Base-by-base conservation (phyloP, 2,113 vertebrate species). In the Platanista minor region DNA sequence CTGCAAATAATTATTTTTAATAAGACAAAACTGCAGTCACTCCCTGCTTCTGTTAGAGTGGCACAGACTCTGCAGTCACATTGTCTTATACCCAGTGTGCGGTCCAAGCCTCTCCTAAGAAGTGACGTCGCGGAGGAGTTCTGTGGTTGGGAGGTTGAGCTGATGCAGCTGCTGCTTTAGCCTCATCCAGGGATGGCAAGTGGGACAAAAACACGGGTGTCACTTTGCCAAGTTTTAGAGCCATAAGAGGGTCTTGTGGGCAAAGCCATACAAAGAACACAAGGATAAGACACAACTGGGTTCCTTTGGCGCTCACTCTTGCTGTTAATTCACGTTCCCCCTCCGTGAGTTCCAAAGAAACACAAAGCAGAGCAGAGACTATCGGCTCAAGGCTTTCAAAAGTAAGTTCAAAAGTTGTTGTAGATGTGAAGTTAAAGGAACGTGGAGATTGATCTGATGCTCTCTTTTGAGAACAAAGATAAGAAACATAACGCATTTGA, bases 111-210 rank as follows among this genome's bases (percentile, higher is more conserved):
- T 17, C 15, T 29, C 49, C 18, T 9, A 3, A 10, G n/a, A 91
- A 46, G 25, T 25, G 9, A 25, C 2, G 7, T 5, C 1, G 6
- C 0, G 0, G 2, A 5, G 14, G 14, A 1, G 4, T 21, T 29
- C 21, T 27, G 23, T 7, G 11, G 5, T 2, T 4, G 5, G 36
- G 0, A 10, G 0, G 10, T 0, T 23, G 8, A 43, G 59, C 29
- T 7, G 5, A n/a, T 0, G 1, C 3, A 1, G 1, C 1, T 1
- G 2, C 20, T 14, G 43, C 2, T 17, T 33, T 46, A 29, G 20
- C 74, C 25, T 54, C 41, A 0, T 1, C 15, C 18, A 23, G 29
- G 17, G 27, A 7, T 2, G 18, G 62, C 7, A 0, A 12, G 11
- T 8, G 57, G 57, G 25, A 29, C 27, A 33, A 29, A 39, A 52